Conservation (phyloP, 2,797 vertebrate genomes). For the Gymnopithys bicolor region DNA sequence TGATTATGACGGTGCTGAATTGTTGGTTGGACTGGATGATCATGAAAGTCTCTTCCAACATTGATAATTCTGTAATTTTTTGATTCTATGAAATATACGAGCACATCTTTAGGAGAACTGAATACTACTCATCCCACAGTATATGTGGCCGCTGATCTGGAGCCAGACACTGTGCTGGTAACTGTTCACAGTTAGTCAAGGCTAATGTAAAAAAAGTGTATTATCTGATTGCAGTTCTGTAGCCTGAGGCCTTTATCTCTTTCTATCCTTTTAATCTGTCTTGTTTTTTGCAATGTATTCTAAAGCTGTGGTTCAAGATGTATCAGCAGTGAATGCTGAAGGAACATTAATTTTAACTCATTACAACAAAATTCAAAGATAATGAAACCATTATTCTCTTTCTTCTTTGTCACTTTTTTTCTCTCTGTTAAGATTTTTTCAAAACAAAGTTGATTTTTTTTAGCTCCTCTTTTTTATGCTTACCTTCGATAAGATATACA, state of each 20-base stretch:
- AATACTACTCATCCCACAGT: background rate
- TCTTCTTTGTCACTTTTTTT: background rate
- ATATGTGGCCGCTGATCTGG: background rate
- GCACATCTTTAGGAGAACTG: background rate
- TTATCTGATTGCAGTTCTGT: background rate
- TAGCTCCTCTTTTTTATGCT: background rate
- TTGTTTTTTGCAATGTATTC: background rate
- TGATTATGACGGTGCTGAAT: no score
- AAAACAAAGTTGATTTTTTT: background rate
- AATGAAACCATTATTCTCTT: background rate
- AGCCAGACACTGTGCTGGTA: background rate
- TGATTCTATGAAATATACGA: background rate
- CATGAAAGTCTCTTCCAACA: background rate
- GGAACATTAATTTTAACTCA: background rate
- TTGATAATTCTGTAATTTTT: background rate
- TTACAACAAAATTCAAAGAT: constrained; percentile 19
- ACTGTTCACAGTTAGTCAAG: background rate
- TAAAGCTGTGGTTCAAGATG: background rate
- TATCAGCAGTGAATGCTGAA: background rate
- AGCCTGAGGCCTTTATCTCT: background rate
- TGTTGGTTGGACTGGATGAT: background rate
- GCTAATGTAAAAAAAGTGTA: background rate
- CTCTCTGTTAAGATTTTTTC: background rate
- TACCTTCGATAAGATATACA: background rate
- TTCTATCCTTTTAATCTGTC: background rate